Base-by-base conservation (phyloP, 2,113 vertebrate genomes). In the Monopterus albus region DNA sequence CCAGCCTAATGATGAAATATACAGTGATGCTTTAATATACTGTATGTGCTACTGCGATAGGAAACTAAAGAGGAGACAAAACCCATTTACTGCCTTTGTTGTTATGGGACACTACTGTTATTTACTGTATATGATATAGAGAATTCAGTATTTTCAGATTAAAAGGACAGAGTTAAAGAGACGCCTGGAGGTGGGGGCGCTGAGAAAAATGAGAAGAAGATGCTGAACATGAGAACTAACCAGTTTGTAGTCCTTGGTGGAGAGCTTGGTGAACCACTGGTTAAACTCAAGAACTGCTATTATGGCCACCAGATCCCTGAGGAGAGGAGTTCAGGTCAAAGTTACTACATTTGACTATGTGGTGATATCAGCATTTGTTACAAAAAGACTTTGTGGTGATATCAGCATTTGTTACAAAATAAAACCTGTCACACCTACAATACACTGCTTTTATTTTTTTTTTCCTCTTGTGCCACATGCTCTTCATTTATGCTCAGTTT, bases 181-280 rank as follows among this genome's bases (percentile, higher is more conserved):
- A n/a, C n/a, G n/a, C n/a, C n/a, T n/a, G n/a, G n/a, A n/a, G n/a
- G n/a, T n/a, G n/a, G 10, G 43, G 11, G 11, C 10, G 21, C 3
- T 45, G 25, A 26, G 17, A 26, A 17, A 13, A 6, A n/a, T 36
- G 5, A 43, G 10, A 35, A 6, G 13, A 66, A 8, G 18, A 26
- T 21, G 11, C 6, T 15, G 11, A 50, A 5, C 40, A 40, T 36
- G 40, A 6, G 5, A 80, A 94, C 96, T 95, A 84, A 99, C 97
- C 94, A 98, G 94, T 91, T 96, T 97, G 68, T 96, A 95, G 87
- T 99, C 97, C 91, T 97, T 98, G 3, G 95, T 96, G 67, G 96
- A 96, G 65, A 99, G 92, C 83, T 97, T 99, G 77, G 95, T 97
- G 93, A 99, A 99, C 97, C 97, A 99, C 89, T 97, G 97, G 88